Evolutionary conservation across 1,140 invertebrate species (phyloP).

Genomic region (Drosophila ercepeae): DNA sequence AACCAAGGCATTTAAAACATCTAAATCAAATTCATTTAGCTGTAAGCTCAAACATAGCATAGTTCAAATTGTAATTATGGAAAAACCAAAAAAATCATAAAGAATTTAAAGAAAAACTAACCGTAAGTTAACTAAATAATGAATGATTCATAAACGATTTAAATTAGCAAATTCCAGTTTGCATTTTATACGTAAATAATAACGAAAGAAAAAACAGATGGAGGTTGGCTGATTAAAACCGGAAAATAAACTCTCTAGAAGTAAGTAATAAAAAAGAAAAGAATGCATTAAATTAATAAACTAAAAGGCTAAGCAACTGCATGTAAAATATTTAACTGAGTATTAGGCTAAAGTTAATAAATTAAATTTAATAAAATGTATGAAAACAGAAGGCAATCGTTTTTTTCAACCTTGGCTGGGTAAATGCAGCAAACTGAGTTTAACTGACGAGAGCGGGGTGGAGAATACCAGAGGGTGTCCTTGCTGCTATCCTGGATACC

Average conservation of each 20-base stretch:
- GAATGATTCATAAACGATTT: slow-evolving; percentile 55
- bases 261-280: slow-evolving; percentile 2
- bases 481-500: slow-evolving; percentile 28
- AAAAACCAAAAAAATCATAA: slow-evolving; percentile 30
- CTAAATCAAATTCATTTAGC: slow-evolving; percentile 67
- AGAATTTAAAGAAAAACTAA: slow-evolving; percentile 68
- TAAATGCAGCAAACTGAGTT: slow-evolving; percentile 53
- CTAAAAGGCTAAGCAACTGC: slow-evolving; percentile 70
- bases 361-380: slow-evolving; percentile 79
- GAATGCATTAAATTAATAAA: slow-evolving; percentile 55
- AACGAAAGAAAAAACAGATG: not conserved
- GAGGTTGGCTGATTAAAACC: slow-evolving; percentile 9
- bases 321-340: slow-evolving; percentile 79
- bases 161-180: slow-evolving; percentile 71
- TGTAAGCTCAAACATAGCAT: slow-evolving; percentile 62
- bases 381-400: slow-evolving; percentile 29
- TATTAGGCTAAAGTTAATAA: slow-evolving; percentile 71
- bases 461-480: not conserved
- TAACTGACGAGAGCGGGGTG: slow-evolving; percentile 31
- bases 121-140: slow-evolving; percentile 60
- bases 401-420: not conserved
- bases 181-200: slow-evolving; percentile 78
- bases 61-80: slow-evolving; percentile 65
- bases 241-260: slow-evolving; percentile 1
- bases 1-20: slow-evolving; percentile 43